Evolutionary conservation across 2,888 invertebrate species (phyloP), one percentile per base, ranked within the genome.

Genomic region (Xestoiulus laeticollis): DNA sequence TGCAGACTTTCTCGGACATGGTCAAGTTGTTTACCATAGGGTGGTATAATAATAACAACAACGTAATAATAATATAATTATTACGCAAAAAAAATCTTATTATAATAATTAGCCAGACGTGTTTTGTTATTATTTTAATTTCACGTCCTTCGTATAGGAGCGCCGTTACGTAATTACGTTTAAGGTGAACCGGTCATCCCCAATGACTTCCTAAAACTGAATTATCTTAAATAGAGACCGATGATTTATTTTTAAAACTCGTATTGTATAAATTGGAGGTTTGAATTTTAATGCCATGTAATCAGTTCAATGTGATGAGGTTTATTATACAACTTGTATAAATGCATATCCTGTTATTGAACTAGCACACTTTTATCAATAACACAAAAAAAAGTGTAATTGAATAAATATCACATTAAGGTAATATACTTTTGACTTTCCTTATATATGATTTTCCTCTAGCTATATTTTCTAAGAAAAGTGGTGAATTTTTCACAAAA

Each of bases 41-140:
- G 1, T 19, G n/a, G n/a, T n/a, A n/a, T n/a, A n/a, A n/a, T n/a
- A n/a, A n/a, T n/a, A 59, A 59, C 22, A 59, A 59, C 22, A 59
- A 59, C 19, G 59, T 59, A 59, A 59, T 59, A 59, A 59, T n/a
- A 59, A 59, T 59, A 59, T 59, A 59, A 59, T n/a, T 59, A 59
- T 59, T 59, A n/a, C 59, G 59, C 59, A 59, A 59, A 59, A 59
- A 59, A n/a, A n/a, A n/a, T 59, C 59, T 19, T 59, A n/a, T 59
- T 59, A 59, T n/a, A 59, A 59, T 59, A 59, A 59, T 59, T 59
- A 59, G 59, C 12, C 19, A 14, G 53, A n/a, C n/a, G 59, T 6
- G n/a, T 59, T 59, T 59, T 59, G n/a, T n/a, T 59, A 59, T 59
- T 59, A 59, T 59, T 59, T 59, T 59, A 59, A 59, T 59, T n/a